Conservation (phyloP, 1,140 invertebrate genomes). For the Lepidurus arcticus region DNA sequence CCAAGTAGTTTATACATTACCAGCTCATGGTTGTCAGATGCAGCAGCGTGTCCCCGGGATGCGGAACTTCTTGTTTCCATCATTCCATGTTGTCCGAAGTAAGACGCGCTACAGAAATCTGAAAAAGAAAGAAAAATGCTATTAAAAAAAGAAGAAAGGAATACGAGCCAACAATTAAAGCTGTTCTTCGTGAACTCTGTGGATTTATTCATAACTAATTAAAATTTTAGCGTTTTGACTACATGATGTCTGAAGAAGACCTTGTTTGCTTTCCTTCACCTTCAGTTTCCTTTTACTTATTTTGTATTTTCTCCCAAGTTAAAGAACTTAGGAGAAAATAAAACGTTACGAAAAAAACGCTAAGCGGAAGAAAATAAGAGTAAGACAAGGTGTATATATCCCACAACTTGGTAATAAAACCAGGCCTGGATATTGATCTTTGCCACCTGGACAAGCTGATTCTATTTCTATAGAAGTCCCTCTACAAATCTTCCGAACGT, state of each 20-base stretch:
- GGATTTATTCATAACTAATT: background rate
- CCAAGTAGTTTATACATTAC: background rate
- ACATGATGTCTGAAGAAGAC: background rate
- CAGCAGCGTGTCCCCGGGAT: background rate
- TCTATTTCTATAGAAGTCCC: background rate
- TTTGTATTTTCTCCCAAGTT: too few relatives aligned
- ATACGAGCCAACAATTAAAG: background rate
- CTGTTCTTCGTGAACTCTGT: background rate
- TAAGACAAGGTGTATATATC: too few relatives aligned
- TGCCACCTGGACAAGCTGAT: background rate
- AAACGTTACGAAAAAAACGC: background rate
- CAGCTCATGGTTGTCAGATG: constrained; percentile 17
- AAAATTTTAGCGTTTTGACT: background rate
- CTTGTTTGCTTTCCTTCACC: background rate
- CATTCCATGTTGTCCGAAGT: background rate
- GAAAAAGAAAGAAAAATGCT: background rate
- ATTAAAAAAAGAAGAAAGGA: too few relatives aligned
- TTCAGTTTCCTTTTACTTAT: background rate
- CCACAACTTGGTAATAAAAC: too few relatives aligned
- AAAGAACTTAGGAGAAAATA: background rate
- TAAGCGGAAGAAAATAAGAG: too few relatives aligned
- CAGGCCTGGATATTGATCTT: background rate
- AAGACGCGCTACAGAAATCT: background rate
- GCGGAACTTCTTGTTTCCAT: background rate
- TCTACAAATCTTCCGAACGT: background rate